Base-by-base conservation (phyloP, 2,113 vertebrate genomes). In the Atrichornis clamosus region DNA sequence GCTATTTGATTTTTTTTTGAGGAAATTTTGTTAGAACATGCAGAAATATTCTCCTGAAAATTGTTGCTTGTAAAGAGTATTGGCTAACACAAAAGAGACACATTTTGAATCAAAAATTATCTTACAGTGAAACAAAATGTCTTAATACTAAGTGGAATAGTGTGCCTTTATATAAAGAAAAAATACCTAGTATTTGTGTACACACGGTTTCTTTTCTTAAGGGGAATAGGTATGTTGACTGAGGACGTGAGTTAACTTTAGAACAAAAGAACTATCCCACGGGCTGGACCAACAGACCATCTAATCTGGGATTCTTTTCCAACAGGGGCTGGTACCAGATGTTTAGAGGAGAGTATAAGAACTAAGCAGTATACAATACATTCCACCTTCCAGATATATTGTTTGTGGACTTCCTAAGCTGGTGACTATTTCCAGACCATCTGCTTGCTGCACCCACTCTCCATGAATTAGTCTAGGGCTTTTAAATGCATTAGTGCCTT, bases 401-500 rank as follows among this genome's bases (percentile, higher is more conserved):
- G 83, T 89, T 93, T 89, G 47, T 81, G 56, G 50, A 44, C 64
- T 96, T 97, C 95, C 93, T 95, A 93, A 81, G 56, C 35, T 92
- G 68, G 41, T 92, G 77, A 75, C 93, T 97, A 95, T 95, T 96
- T 95, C 95, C 86, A 92, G 93, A 87, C 91, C 91, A 95, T 96
- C 86, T 97, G 89, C 68, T 97, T 95, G 28, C 73, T 91, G 68
- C 47, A 55, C 47, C 83, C 47, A n/a, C 91, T 93, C 80, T 87
- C 76, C 15, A 15, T 49, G 86, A 95, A 92, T 95, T 95, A 90
- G 73, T 93, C 68, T 63, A 60, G n/a, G 76, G 89, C 76, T 96
- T 95, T 96, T 96, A 97, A 95, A 95, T 21, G 80, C 96, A 95
- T 97, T 97, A 97, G 69, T 87, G 94, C 47, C 64, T 93, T 96